Percentiles rank a stretch among this genome's conserved stretches.
Evolutionary conservation across 2,113 vertebrate genomes (phyloP).

Genomic region (Aleadryas rufinucha): DNA sequence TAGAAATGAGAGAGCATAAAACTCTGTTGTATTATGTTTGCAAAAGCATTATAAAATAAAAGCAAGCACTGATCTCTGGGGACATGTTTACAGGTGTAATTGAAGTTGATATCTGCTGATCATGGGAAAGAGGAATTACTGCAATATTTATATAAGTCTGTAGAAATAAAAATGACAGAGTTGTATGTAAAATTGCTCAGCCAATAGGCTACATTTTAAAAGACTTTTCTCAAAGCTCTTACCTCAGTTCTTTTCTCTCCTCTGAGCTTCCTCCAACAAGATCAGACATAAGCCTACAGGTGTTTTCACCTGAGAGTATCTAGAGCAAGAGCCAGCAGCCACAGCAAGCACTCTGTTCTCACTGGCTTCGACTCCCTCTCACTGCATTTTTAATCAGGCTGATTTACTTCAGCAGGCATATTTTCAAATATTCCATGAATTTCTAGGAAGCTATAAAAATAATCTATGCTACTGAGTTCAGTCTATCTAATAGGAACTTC

Average conservation of each 20-base stretch:
- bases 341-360: not conserved
- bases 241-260: not conserved
- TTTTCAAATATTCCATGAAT: constrained; percentile 8
- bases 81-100: not conserved
- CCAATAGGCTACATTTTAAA: not conserved
- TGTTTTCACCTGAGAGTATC: not conserved
- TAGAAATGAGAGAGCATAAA: not conserved
- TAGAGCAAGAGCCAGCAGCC: not conserved
- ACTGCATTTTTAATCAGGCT: not conserved
- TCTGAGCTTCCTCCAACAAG: not conserved
- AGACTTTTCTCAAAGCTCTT: not conserved
- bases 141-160: not conserved
- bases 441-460: constrained; percentile 17
- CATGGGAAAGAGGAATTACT: not conserved
- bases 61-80: not conserved
- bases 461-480: not conserved
- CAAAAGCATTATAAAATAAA: not conserved
- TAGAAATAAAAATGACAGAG: not conserved
- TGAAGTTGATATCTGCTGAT: not conserved
- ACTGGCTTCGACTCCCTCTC: not conserved
- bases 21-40: not conserved
- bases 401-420: not conserved
- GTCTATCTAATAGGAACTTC: not conserved
- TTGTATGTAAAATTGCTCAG: not conserved
- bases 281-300: not conserved